Percentiles rank a stretch among this genome's conserved stretches.
Conservation (phyloP, 2,113 vertebrate species). For the Anoplopoma fimbria region DNA sequence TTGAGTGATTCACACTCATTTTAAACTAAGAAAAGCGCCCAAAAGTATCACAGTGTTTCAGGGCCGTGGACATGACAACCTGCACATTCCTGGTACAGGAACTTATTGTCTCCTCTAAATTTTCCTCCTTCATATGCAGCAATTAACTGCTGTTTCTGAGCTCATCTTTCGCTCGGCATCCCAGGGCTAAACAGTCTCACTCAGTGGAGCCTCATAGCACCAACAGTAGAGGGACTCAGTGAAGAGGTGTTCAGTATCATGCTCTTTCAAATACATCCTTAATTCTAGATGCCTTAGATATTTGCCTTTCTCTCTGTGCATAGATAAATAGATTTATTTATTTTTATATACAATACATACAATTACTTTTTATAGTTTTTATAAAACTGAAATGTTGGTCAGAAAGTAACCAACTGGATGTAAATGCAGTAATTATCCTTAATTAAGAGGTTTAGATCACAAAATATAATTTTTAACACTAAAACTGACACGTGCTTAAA, state of each 20-base stretch:
- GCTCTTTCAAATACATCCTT: slow-evolving; percentile 38
- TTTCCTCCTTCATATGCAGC: slow-evolving; percentile 31
- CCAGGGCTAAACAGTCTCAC: slow-evolving; percentile 34
- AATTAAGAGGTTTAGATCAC: slow-evolving; percentile 30
- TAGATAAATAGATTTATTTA: slow-evolving; percentile 41
- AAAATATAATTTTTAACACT: slow-evolving; percentile 11
- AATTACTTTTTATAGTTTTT: slow-evolving; percentile 33
- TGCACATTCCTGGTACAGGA: slow-evolving; percentile 58
- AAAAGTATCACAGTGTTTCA: slow-evolving; percentile 23
- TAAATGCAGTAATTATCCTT: slow-evolving; percentile 25
- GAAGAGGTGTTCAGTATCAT: slow-evolving; percentile 1
- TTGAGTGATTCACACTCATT: slow-evolving; percentile 40
- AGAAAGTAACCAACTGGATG: slow-evolving; percentile 1
- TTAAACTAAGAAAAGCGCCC: slow-evolving; percentile 49
- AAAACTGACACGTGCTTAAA: slow-evolving; percentile 32
- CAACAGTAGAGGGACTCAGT: slow-evolving; percentile 46
- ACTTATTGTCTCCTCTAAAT: slow-evolving; percentile 50
- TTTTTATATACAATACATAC: slow-evolving; percentile 73
- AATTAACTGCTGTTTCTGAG: slow-evolving; percentile 22
- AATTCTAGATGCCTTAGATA: slow-evolving; percentile 21
- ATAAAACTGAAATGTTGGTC: slow-evolving; percentile 43
- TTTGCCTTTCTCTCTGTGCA: slow-evolving; percentile 55
- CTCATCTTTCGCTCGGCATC: slow-evolving; percentile 21
- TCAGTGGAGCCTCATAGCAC: slow-evolving; percentile 63
- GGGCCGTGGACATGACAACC: slow-evolving; percentile 26